Percentiles rank a stretch among this genome's conserved stretches.
phyloP scores from a whole-genome alignment of 2,888 invertebrate species.

The Adelphocoris suturalis region DNA sequence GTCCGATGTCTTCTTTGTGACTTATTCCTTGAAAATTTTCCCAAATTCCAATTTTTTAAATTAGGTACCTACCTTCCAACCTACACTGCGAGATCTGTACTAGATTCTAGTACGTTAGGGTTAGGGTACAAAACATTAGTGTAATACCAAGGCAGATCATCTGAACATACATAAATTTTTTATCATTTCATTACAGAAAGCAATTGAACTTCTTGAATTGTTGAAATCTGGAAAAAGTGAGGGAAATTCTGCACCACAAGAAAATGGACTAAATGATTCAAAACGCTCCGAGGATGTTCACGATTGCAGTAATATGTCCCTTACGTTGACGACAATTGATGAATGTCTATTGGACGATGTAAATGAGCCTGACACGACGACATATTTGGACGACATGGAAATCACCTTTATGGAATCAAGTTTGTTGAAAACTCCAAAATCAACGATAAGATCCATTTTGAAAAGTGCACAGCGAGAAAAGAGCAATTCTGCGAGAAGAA shows the following conservation, averaged over 20 bases:
- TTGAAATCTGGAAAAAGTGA: not conserved
- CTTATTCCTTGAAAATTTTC: no score
- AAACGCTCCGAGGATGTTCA: not conserved
- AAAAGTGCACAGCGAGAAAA: not conserved
- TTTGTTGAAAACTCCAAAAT: not conserved
- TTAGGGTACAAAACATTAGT: no score
- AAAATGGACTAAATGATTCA: not conserved
- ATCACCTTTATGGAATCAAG: not conserved
- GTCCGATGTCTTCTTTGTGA: no score
- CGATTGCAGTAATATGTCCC: not conserved
- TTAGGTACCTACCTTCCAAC: no score
- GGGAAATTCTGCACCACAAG: not conserved
- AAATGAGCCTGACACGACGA: not conserved
- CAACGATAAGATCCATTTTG: not conserved
- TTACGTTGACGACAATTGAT: not conserved
- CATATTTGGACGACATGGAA: not conserved
- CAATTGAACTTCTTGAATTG: not conserved
- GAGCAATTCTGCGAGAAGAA: not conserved
- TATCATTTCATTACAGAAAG: not conserved
- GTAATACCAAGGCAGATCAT: no score
- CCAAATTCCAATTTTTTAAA: no score
- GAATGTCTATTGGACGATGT: not conserved
- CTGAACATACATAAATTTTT: not conserved
- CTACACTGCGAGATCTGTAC: no score
- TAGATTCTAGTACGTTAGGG: no score